Evolutionary conservation across 2,797 vertebrate genomes (phyloP).

Genomic region (Siniperca obscura): DNA sequence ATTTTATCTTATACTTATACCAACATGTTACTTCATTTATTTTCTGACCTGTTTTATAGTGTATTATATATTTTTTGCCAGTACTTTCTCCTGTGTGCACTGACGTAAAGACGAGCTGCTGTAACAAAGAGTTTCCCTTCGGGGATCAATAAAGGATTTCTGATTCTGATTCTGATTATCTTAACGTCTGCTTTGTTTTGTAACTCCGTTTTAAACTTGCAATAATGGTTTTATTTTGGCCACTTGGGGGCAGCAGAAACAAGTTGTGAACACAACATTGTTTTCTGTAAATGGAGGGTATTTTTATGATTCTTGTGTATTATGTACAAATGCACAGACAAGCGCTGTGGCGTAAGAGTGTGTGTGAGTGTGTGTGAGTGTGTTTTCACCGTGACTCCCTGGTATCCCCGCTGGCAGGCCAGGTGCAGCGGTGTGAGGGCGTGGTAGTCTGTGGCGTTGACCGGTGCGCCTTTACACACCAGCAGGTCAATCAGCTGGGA

Average conservation of each 20-base stretch:
- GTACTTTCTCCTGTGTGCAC: too few species aligned
- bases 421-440: conserved; percentile 94
- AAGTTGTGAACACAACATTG: too few species aligned
- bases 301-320: neutral
- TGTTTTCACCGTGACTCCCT: conserved; percentile 91
- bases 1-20: too few species aligned
- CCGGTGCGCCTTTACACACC: conserved; percentile 90
- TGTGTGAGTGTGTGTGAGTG: neutral
- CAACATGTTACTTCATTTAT: too few species aligned
- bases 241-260: neutral
- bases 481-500: conserved; percentile 91
- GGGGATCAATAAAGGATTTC: too few species aligned
- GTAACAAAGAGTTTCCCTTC: too few species aligned
- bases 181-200: neutral
- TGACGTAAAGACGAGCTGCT: too few species aligned
- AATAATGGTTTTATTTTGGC: neutral
- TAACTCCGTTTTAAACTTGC: neutral
- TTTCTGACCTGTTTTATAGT: too few species aligned
- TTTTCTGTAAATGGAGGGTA: neutral
- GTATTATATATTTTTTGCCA: too few species aligned
- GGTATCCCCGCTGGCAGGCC: conserved; percentile 94
- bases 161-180: too few species aligned
- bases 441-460: conserved; percentile 95
- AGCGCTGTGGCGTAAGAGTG: too few species aligned
- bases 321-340: neutral